phyloP scores from a whole-genome alignment of 2,888 invertebrate genomes.

The Digitonthophagus gazella region DNA sequence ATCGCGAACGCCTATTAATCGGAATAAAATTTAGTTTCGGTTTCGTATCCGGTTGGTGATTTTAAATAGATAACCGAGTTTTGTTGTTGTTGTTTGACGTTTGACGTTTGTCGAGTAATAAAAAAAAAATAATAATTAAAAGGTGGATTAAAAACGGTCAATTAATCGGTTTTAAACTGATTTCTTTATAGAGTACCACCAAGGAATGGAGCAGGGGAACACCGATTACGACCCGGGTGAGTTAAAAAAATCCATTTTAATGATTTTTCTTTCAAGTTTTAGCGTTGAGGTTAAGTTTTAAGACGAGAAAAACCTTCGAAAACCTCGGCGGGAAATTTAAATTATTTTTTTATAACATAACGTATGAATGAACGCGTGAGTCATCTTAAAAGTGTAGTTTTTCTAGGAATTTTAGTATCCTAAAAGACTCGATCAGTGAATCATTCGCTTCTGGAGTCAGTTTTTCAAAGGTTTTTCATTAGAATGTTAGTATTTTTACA shows the following conservation, averaged over 20 bases:
- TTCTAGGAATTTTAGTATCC: constrained; percentile 13
- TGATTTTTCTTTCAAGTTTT: background rate
- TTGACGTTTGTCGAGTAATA: constrained; percentile 7
- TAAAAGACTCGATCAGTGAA: constrained; percentile 24
- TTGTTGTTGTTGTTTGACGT: constrained; percentile 18
- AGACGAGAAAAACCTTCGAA: background rate
- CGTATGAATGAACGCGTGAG: constrained; percentile 24
- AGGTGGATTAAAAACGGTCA: background rate
- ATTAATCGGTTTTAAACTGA: constrained; percentile 13
- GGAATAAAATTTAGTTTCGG: too few species aligned
- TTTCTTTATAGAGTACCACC: constrained; percentile 70
- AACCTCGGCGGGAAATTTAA: constrained; percentile 1
- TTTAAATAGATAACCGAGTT: background rate
- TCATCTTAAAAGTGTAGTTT: constrained; percentile 18
- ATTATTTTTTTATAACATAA: too few species aligned
- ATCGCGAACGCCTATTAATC: too few species aligned
- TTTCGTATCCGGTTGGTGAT: too few species aligned
- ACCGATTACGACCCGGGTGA: constrained; percentile 81
- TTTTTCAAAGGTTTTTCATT: constrained; percentile 31
- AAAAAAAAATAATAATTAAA: constrained; percentile 12
- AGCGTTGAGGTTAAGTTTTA: background rate
- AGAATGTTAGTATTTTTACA: constrained; percentile 30
- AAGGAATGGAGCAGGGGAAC: constrained; percentile 75
- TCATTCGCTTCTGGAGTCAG: constrained; percentile 29
- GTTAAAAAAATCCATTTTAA: constrained; percentile 34